phyloP scores from a whole-genome alignment of 2,888 invertebrate genomes.

The Machimus rusticus region DNA sequence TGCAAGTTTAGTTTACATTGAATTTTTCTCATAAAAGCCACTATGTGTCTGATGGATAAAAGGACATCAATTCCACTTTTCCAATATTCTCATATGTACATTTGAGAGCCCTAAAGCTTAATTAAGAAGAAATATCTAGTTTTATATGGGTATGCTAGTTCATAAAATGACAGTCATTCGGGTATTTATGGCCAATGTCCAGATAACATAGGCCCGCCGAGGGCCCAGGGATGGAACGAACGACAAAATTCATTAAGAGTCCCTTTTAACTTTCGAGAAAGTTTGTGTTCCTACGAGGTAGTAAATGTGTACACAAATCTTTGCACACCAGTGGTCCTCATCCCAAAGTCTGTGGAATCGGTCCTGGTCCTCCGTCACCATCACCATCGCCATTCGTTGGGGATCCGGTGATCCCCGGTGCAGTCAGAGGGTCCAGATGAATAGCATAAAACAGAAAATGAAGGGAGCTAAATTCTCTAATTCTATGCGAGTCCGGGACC shows the following conservation, averaged over 20 bases:
- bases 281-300: neutral
- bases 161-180: neutral
- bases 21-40: too few relatives aligned
- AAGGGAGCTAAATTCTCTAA: constrained; percentile 33
- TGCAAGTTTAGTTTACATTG: too few relatives aligned
- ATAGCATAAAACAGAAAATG: constrained; percentile 35
- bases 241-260: neutral
- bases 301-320: neutral
- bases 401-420: neutral
- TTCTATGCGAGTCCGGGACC: neutral
- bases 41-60: too few relatives aligned
- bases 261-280: neutral
- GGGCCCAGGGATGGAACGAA: neutral
- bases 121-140: neutral
- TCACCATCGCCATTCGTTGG: neutral
- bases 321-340: neutral
- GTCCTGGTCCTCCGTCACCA: neutral
- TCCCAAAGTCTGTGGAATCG: neutral
- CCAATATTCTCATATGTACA: neutral
- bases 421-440: constrained; percentile 1
- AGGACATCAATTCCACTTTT: too few relatives aligned
- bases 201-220: neutral
- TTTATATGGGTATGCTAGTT: neutral
- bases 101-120: neutral
- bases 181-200: neutral